phyloP scores from a whole-genome alignment of 2,797 vertebrate species.

The Periophthalmus magnuspinnatus region DNA sequence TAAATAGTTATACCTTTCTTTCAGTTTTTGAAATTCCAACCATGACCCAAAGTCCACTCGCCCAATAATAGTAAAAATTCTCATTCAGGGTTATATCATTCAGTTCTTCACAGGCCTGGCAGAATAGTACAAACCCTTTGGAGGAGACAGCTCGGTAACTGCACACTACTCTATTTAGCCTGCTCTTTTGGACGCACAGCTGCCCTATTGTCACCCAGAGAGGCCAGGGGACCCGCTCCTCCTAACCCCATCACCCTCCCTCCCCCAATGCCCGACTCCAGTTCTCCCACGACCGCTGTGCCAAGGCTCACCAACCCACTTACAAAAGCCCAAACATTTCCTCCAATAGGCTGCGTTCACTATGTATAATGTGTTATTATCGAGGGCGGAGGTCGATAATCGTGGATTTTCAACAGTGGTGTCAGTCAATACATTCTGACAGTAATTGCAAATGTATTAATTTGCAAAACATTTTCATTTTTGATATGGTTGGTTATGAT shows the following conservation, averaged over 20 bases:
- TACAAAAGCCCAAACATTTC: slow-evolving; percentile 51
- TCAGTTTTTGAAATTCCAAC: neutral
- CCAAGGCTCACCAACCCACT: slow-evolving; percentile 39
- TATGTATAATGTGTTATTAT: neutral
- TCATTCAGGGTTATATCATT: slow-evolving; percentile 16
- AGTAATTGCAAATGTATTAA: neutral
- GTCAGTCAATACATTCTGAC: neutral
- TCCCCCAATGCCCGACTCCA: slow-evolving; percentile 42
- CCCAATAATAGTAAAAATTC: too few relatives aligned
- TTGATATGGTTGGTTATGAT: too few relatives aligned
- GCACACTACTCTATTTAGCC: slow-evolving; percentile 63
- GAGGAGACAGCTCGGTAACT: slow-evolving; percentile 58
- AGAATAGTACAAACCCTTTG: slow-evolving; percentile 56
- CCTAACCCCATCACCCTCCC: slow-evolving; percentile 25
- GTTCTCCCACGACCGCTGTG: slow-evolving; percentile 54
- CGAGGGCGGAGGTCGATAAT: neutral
- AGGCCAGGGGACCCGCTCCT: slow-evolving; percentile 48
- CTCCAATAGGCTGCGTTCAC: slow-evolving; percentile 52
- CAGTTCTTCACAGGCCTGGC: slow-evolving; percentile 31
- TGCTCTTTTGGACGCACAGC: slow-evolving; percentile 55
- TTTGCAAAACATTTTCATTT: too few relatives aligned
- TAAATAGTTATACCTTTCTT: neutral
- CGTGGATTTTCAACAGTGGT: neutral
- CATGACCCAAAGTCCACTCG: neutral
- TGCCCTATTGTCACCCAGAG: slow-evolving; percentile 45